Percentiles rank a stretch among this genome's conserved stretches.
Conservation (phyloP, 2,888 invertebrate species). For the Adelognathus sp. region DNA sequence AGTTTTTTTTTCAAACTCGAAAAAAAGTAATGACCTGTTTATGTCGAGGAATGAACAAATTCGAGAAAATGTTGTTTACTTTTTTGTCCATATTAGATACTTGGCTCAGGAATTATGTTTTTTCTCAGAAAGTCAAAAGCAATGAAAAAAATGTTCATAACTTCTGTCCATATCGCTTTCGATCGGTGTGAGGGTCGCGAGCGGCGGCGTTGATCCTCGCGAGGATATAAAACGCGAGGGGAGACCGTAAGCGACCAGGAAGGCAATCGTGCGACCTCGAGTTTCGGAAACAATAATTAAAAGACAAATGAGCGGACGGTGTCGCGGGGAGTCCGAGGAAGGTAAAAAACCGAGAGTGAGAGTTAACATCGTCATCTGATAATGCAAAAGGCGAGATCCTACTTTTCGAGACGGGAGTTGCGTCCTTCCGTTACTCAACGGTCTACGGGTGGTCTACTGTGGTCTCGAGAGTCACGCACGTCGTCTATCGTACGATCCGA, state of each 20-base stretch:
- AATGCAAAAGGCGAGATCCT: too few species aligned
- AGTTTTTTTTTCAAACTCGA: too few species aligned
- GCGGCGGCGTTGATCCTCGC: neutral
- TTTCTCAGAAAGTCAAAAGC: neutral
- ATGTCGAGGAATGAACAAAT: too few species aligned
- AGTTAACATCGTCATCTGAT: too few species aligned
- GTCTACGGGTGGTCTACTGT: too few species aligned
- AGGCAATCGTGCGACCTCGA: slow-evolving; percentile 32
- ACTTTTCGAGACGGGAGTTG: too few species aligned
- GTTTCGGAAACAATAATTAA: slow-evolving; percentile 37
- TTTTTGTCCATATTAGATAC: too few species aligned
- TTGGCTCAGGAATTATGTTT: too few species aligned
- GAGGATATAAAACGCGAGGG: neutral
- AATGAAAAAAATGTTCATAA: neutral
- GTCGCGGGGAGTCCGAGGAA: slow-evolving; percentile 5
- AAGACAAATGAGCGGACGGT: slow-evolving; percentile 28
- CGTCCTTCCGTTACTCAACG: too few species aligned
- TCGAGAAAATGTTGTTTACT: too few species aligned
- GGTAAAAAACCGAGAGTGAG: neutral
- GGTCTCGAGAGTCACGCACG: slow-evolving; percentile 51
- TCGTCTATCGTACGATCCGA: slow-evolving; percentile 13
- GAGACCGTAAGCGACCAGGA: neutral
- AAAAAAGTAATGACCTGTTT: too few species aligned
- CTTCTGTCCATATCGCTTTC: neutral
- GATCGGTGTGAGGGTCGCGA: neutral